Conservation (phyloP, 2,888 invertebrate species). For the Hemicrepidius hirtus region DNA sequence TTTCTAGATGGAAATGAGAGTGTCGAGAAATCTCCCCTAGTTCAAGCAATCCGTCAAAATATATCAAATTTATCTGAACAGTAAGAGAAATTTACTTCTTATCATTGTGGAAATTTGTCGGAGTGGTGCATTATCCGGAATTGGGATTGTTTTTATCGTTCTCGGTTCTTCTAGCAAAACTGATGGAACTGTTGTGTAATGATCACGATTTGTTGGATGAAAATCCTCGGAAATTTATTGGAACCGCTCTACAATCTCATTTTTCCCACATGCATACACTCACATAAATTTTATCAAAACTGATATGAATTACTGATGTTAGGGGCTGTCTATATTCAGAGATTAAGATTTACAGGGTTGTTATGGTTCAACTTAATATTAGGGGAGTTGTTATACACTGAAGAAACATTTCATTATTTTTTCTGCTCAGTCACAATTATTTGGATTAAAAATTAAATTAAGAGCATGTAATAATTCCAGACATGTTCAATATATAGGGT, state of each 20-base stretch:
- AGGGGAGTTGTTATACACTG: background rate
- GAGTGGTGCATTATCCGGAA: constrained; percentile 58
- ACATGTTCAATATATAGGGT: too few relatives aligned
- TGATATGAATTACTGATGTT: constrained; percentile 41
- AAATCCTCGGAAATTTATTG: constrained; percentile 27
- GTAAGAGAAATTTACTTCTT: constrained; percentile 58
- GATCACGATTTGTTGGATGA: constrained; percentile 20
- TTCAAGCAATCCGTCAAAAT: constrained; percentile 55
- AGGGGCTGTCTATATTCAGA: constrained; percentile 44
- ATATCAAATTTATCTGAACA: constrained; percentile 49
- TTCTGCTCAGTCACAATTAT: background rate
- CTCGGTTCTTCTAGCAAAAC: constrained; percentile 39
- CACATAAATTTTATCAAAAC: constrained; percentile 42
- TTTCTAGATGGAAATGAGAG: constrained; percentile 32
- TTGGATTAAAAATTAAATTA: too few relatives aligned
- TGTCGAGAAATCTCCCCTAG: constrained; percentile 37
- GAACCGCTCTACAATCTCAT: constrained; percentile 44
- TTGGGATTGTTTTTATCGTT: constrained; percentile 59
- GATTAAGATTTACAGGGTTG: constrained; percentile 18
- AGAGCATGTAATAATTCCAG: too few relatives aligned
- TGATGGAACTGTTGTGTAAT: constrained; percentile 43
- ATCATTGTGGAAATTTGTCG: constrained; percentile 59
- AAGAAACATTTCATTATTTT: background rate
- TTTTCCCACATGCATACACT: constrained; percentile 27
- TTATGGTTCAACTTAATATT: background rate